These are phyloP conservation scores for Peromyscus eremicus DNA, from an alignment of 2,797 vertebrate species.

Conservation along the genomic window DNA sequence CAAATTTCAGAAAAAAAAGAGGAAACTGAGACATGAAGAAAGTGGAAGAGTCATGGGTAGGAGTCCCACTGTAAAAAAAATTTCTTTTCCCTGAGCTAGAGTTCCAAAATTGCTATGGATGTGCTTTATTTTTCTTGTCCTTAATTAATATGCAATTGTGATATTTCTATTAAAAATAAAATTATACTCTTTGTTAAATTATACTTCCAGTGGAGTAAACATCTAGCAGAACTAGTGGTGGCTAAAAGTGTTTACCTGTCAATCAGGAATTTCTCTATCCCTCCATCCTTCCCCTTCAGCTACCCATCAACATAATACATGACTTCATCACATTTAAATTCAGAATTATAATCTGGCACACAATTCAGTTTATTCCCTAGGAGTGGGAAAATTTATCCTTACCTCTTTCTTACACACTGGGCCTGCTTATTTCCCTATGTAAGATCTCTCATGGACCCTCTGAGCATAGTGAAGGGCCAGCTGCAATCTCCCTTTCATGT, in stretches of 20 bases:
- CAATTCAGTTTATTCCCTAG: slow-evolving; percentile 76
- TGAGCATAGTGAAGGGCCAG: slow-evolving; percentile 51
- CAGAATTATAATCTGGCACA: slow-evolving; percentile 80
- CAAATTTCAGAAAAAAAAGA: slow-evolving; percentile 34
- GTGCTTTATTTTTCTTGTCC: slow-evolving; percentile 65
- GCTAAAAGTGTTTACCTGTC: slow-evolving; percentile 70
- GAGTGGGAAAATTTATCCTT: slow-evolving; percentile 73
- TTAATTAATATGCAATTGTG: slow-evolving; percentile 72
- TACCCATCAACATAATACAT: slow-evolving; percentile 52
- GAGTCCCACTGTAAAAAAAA: background rate
- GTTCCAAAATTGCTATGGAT: slow-evolving; percentile 69
- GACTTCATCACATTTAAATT: slow-evolving; percentile 76
- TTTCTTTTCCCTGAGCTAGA: slow-evolving; percentile 48
- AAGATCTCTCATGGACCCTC: slow-evolving; percentile 53
- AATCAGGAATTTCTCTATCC: slow-evolving; percentile 46
- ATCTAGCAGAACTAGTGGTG: slow-evolving; percentile 61
- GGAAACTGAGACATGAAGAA: background rate
- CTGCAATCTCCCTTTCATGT: background rate
- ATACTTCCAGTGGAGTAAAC: slow-evolving; percentile 77
- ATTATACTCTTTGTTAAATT: slow-evolving; percentile 69
- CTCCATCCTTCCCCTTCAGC: background rate
- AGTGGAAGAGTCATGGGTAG: background rate
- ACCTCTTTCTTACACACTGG: slow-evolving; percentile 71
- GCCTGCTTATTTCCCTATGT: slow-evolving; percentile 68
- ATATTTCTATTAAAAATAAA: slow-evolving; percentile 73